Evolutionary conservation across 2,888 invertebrate species (phyloP).

Genomic region (Brachynemurus nebulosus): DNA sequence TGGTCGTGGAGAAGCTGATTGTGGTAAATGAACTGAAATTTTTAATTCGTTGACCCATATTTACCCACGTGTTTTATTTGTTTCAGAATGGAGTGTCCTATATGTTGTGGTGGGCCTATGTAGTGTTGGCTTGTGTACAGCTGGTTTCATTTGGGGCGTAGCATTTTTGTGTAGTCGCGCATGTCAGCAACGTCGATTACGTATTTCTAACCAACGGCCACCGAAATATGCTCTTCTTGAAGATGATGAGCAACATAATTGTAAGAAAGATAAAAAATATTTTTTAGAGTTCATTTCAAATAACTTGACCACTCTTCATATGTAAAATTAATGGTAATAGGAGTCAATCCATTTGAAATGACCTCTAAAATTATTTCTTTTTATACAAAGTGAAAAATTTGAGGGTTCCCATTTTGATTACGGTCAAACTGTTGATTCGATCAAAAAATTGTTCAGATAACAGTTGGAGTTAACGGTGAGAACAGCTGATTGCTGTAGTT

Average conservation of each 20-base stretch:
- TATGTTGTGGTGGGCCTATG: conserved; percentile 73
- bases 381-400: neutral
- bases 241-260: conserved; percentile 49
- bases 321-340: too few species aligned
- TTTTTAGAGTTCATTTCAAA: too few species aligned
- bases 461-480: too few species aligned
- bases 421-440: too few species aligned
- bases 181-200: conserved; percentile 34
- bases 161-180: conserved; percentile 45
- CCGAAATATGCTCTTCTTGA: conserved; percentile 60
- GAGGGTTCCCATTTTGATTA: too few species aligned
- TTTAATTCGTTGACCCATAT: neutral
- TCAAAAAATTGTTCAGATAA: too few species aligned
- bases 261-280: conserved; percentile 33
- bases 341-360: too few species aligned
- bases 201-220: conserved; percentile 37
- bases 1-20: conserved; percentile 60
- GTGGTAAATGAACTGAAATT: conserved; percentile 40
- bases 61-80: neutral
- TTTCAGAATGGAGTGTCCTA: conserved; percentile 68
- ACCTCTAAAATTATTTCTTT: too few species aligned
- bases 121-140: conserved; percentile 38
- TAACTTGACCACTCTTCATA: too few species aligned
- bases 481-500: too few species aligned
- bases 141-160: conserved; percentile 48